Evolutionary conservation across 2,113 vertebrate species (phyloP).

Genomic region (Pongo pygmaeus): DNA sequence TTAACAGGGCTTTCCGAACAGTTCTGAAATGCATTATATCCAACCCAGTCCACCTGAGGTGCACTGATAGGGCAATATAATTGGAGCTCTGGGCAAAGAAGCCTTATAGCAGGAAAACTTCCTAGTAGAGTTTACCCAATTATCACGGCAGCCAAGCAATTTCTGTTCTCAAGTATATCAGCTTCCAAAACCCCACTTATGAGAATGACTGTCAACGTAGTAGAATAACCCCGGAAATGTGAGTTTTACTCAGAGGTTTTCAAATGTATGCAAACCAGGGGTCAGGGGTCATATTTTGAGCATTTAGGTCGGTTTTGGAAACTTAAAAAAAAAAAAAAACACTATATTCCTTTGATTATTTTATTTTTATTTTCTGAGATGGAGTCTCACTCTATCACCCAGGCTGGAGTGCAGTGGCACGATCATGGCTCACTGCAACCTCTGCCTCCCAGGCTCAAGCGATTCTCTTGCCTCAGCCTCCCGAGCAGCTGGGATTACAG

Average conservation of each 20-base stretch:
- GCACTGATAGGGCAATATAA: slow-evolving; percentile 30
- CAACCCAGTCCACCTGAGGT: slow-evolving; percentile 68
- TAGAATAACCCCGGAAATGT: neutral
- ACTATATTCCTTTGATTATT: neutral
- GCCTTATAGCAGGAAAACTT: neutral
- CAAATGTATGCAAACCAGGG: neutral
- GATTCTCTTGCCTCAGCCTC: no score
- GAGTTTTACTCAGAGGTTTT: neutral
- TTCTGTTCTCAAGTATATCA: neutral
- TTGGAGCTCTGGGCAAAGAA: slow-evolving; percentile 44
- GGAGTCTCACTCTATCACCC: no score
- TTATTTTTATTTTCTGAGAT: neutral
- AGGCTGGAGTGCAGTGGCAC: no score
- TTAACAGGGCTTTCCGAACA: slow-evolving; percentile 74
- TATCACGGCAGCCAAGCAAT: neutral
- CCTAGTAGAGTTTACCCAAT: neutral
- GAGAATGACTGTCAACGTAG: neutral
- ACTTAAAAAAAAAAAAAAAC: neutral
- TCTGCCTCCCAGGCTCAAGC: no score
- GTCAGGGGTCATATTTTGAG: neutral
- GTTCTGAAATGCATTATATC: slow-evolving; percentile 70
- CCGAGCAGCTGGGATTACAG: no score
- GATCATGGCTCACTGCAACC: no score
- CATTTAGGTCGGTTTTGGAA: neutral
- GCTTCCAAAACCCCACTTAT: neutral